These are phyloP conservation scores for Rugalucina vietnamica DNA, from an alignment of 2,888 invertebrate genomes.

Conservation along the genomic window DNA sequence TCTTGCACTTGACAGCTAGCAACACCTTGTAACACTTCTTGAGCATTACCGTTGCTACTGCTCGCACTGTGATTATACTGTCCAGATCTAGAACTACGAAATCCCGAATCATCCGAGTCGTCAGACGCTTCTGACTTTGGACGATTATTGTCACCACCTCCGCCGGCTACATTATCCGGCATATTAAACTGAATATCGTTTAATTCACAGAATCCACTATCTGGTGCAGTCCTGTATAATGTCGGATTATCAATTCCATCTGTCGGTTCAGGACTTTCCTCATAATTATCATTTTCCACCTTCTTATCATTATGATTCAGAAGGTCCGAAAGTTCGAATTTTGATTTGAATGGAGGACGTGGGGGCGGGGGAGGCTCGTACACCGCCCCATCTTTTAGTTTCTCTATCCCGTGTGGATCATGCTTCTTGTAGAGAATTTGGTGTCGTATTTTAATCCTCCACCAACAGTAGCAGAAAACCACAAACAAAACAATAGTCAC, in stretches of 20 bases:
- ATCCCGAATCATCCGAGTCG: slow-evolving; percentile 80
- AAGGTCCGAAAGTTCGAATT: slow-evolving; percentile 32
- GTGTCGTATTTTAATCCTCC: slow-evolving; percentile 72
- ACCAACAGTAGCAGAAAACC: slow-evolving; percentile 80
- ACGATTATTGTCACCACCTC: slow-evolving; percentile 62
- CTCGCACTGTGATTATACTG: slow-evolving; percentile 73
- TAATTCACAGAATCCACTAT: slow-evolving; percentile 73
- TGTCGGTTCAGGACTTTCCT: slow-evolving; percentile 59
- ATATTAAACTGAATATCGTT: slow-evolving; percentile 69
- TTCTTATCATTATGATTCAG: slow-evolving; percentile 43
- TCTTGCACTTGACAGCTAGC: slow-evolving; percentile 60
- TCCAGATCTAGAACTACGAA: slow-evolving; percentile 77
- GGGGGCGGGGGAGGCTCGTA: slow-evolving; percentile 69
- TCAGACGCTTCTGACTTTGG: slow-evolving; percentile 79
- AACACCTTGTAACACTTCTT: slow-evolving; percentile 53
- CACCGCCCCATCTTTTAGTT: slow-evolving; percentile 58
- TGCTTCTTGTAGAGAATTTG: slow-evolving; percentile 75
- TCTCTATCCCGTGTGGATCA: slow-evolving; percentile 73
- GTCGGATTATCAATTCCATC: slow-evolving; percentile 57
- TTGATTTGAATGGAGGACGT: slow-evolving; percentile 56
- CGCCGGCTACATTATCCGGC: slow-evolving; percentile 17
- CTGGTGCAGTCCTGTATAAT: slow-evolving; percentile 71
- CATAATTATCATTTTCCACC: slow-evolving; percentile 52
- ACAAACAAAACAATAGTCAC: slow-evolving; percentile 79
- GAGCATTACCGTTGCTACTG: slow-evolving; percentile 68